Evolutionary conservation across 2,888 invertebrate species (phyloP), one percentile per base, ranked within the genome.

Genomic region (Scaptomyza parva): DNA sequence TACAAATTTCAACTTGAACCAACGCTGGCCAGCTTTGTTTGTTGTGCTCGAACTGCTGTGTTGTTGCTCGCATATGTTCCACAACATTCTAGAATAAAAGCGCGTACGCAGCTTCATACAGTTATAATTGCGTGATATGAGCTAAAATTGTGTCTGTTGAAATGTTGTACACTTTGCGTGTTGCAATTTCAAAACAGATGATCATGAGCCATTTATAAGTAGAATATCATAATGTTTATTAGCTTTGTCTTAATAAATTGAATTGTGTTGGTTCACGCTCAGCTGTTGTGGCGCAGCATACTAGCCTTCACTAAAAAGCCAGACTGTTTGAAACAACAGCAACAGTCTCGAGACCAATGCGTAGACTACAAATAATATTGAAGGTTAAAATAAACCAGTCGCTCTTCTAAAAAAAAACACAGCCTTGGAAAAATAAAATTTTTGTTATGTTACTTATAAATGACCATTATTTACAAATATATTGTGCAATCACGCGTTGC

Each of bases 1-100:
- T 50, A 44, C 40, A 61, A 78, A 59, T 54, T 66, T 64, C 50
- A 65, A 52, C 55, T 66, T 76, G 41, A 64, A 55, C 64, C 26
- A 53, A 58, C 55, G 51, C 70, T 76, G 63, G 80, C 76, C 84
- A 85, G 51, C 84, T 73, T 85, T 87, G 85, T 84, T 80, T 80
- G 70, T 78, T 85, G 73, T 79, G 69, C 40, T 74, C 37, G 26
- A 40, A 41, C 12, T 71, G 54, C 26, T 71, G 28, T 53, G 44
- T 40, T 52, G 45, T 24, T 54, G 43, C 44, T 55, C 40, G 22
- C 70, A 53, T 76, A 65, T 54, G 62, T 76, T 78, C 76, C 67
- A 76, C 66, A 76, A 78, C 48, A 47, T 76, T 78, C 76, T 76
- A 76, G 76, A 76, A 75, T 63, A 70, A 66, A 52, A 11, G 28